Conservation (phyloP, 2,888 invertebrate species). For the Octonoba sinensis region DNA sequence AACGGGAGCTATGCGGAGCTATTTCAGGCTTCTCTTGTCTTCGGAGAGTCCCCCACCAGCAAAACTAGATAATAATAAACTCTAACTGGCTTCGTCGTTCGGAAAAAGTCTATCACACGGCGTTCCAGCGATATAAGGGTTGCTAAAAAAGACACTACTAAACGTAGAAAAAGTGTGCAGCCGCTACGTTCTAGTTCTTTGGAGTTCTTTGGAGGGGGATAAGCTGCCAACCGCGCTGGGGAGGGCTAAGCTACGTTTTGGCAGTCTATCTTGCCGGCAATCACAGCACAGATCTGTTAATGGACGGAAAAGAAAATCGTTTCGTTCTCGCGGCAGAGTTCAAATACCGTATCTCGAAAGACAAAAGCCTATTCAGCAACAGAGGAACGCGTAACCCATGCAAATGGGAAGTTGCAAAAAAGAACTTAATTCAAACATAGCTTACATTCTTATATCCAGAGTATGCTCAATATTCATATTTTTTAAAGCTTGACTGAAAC, state of each 20-base stretch:
- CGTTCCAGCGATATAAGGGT: slow-evolving; percentile 7
- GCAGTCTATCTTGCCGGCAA: slow-evolving; percentile 20
- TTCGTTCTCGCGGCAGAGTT: not conserved
- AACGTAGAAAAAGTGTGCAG: slow-evolving; percentile 15
- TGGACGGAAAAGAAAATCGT: slow-evolving; percentile 10
- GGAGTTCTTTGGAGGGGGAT: slow-evolving; percentile 11
- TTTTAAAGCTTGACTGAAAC: too few relatives aligned
- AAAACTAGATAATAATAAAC: slow-evolving; percentile 44
- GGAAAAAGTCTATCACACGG: slow-evolving; percentile 12
- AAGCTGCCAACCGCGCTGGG: slow-evolving; percentile 19
- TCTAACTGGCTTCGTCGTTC: slow-evolving; percentile 24
- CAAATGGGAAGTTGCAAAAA: too few relatives aligned
- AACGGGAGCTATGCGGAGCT: slow-evolving; percentile 32
- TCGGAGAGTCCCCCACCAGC: slow-evolving; percentile 15
- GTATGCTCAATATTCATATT: too few relatives aligned
- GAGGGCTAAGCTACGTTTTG: slow-evolving; percentile 22
- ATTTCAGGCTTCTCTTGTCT: slow-evolving; percentile 39
- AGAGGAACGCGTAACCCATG: too few relatives aligned
- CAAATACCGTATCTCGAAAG: not conserved
- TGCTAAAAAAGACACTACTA: slow-evolving; percentile 17
- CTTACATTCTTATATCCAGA: too few relatives aligned
- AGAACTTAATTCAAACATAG: too few relatives aligned
- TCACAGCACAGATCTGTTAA: slow-evolving; percentile 20
- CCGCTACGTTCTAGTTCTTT: slow-evolving; percentile 18
- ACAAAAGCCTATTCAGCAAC: too few relatives aligned